Percentiles rank a stretch among this genome's conserved stretches.
Evolutionary conservation across 2,797 vertebrate genomes (phyloP).

Genomic region (Epinephelus coioides): DNA sequence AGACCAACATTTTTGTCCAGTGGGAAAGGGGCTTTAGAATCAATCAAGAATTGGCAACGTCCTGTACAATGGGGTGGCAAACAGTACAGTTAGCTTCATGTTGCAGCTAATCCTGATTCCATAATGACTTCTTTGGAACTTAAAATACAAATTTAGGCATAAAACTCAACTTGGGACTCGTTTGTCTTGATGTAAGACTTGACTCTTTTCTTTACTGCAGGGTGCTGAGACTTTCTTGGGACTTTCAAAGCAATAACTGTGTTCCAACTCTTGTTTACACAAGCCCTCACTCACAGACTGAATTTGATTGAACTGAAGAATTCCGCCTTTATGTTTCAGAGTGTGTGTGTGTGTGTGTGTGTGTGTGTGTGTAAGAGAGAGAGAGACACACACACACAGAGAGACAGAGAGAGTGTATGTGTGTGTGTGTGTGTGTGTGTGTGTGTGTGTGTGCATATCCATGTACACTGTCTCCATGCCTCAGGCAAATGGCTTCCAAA

Average conservation of each 20-base stretch:
- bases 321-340: conserved; percentile 1
- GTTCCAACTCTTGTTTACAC: conserved; percentile 1
- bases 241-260: background rate
- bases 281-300: background rate
- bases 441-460: background rate
- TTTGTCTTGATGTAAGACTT: background rate
- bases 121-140: too few species aligned
- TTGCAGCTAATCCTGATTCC: too few species aligned
- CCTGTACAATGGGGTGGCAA: too few species aligned
- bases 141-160: background rate
- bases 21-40: too few species aligned
- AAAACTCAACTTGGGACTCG: too few species aligned
- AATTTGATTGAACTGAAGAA: background rate
- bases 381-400: too few species aligned
- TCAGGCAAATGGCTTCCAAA: conserved; percentile 67
- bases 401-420: too few species aligned
- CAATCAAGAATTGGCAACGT: too few species aligned
- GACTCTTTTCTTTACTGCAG: background rate
- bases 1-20: too few species aligned
- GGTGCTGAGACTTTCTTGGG: background rate
- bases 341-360: background rate
- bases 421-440: background rate
- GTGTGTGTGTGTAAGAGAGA: background rate
- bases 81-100: too few species aligned
- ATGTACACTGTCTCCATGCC: conserved; percentile 16